Percentiles rank a stretch among this genome's conserved stretches.
These are phyloP conservation scores for Meganola albula DNA, from an alignment of 2,888 invertebrate genomes.

Conservation along the genomic window DNA sequence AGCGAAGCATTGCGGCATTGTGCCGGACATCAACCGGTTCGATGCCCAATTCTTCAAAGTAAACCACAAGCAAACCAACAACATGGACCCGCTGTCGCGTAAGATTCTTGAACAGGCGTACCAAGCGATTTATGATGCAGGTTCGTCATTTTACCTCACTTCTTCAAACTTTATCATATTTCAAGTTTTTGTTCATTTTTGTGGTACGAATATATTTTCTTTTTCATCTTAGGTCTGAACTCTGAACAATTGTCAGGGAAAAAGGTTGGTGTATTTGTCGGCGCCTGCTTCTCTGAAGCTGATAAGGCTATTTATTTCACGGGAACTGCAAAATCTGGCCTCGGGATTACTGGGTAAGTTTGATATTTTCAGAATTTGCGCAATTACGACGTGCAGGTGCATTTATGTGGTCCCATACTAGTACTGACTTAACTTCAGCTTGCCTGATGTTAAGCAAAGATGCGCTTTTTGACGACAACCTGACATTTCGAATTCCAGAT, in stretches of 20 bases:
- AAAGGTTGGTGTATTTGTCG: constrained; percentile 65
- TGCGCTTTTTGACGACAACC: too few relatives aligned
- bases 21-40: constrained; percentile 79
- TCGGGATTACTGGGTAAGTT: constrained; percentile 49
- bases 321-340: constrained; percentile 31
- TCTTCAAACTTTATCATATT: too few relatives aligned
- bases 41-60: constrained; percentile 84
- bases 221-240: constrained; percentile 57
- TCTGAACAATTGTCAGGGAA: constrained; percentile 76
- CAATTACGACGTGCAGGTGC: too few relatives aligned
- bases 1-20: too few relatives aligned
- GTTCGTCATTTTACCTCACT: too few relatives aligned
- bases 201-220: too few relatives aligned
- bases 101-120: constrained; percentile 83
- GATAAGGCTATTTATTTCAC: constrained; percentile 70
- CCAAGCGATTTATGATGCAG: constrained; percentile 85
- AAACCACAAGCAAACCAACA: constrained; percentile 77
- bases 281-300: constrained; percentile 78
- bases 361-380: too few relatives aligned
- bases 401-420: too few relatives aligned
- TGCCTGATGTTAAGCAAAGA: too few relatives aligned
- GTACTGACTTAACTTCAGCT: too few relatives aligned
- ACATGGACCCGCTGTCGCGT: constrained; percentile 75
- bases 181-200: too few relatives aligned
- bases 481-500: too few relatives aligned